A percentile compares a stretch with the other conserved stretches of the same genome.
Evolutionary conservation across 2,113 vertebrate species (phyloP).

Genomic region (Ptilorrhoa leucosticta): DNA sequence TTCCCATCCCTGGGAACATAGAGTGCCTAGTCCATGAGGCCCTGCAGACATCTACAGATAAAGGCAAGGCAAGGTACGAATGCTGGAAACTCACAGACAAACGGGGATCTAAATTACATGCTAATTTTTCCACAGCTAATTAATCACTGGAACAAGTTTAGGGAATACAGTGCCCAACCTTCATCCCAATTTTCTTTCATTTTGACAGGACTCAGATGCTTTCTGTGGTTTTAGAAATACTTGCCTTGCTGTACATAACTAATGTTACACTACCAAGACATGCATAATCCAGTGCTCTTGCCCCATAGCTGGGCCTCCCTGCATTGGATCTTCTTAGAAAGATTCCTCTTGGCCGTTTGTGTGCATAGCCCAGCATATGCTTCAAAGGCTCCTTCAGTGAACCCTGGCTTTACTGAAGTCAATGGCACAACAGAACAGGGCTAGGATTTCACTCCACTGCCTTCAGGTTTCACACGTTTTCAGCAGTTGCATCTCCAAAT

Average conservation of each 20-base stretch:
- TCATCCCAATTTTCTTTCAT: not conserved
- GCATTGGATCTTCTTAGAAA: not conserved
- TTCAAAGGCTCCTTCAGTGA: not conserved
- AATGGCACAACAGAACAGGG: not conserved
- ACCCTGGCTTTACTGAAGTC: not conserved
- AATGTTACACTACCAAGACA: not conserved
- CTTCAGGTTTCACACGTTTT: not conserved
- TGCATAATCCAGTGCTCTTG: not conserved
- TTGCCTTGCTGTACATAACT: not conserved
- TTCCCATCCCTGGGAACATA: not conserved
- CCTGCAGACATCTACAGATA: constrained; percentile 9
- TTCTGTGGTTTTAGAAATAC: not conserved
- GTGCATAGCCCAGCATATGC: rapidly evolving
- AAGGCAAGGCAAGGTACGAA: constrained; percentile 17
- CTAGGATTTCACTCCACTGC: not conserved
- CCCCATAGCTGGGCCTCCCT: not conserved
- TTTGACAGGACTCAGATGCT: constrained; percentile 11
- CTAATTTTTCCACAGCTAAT: constrained; percentile 4
- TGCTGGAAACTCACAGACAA: not conserved
- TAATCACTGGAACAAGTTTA: not conserved
- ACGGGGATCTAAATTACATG: not conserved
- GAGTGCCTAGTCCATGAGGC: constrained; percentile 5
- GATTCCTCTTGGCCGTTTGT: not conserved
- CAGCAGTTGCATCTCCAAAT: not conserved
- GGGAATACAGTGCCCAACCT: not conserved